Evolutionary conservation across 2,888 invertebrate genomes (phyloP).

Genomic region (Azorinus chamasolen): DNA sequence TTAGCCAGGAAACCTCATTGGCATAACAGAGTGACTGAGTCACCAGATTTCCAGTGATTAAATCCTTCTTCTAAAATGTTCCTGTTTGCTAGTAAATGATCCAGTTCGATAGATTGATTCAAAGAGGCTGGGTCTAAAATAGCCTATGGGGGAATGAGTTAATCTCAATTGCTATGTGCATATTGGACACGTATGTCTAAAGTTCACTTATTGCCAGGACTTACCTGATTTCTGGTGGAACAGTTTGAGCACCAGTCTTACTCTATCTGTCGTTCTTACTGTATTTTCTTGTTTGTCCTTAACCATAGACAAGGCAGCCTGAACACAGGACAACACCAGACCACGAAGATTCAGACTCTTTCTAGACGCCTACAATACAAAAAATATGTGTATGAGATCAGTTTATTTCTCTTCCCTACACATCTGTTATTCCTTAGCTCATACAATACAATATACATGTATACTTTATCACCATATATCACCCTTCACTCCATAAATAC

Average conservation of each 20-base stretch:
- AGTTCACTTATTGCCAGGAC: too few relatives aligned
- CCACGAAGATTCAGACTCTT: conserved; percentile 42
- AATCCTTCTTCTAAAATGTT: neutral
- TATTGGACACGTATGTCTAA: too few relatives aligned
- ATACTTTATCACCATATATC: too few relatives aligned
- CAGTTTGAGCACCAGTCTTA: conserved; percentile 68
- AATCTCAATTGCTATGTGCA: too few relatives aligned
- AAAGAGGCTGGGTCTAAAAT: too few relatives aligned
- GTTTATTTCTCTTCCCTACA: neutral
- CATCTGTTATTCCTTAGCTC: too few relatives aligned
- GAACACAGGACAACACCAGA: conserved; percentile 71
- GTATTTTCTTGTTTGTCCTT: conserved; percentile 67
- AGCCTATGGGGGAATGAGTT: too few relatives aligned
- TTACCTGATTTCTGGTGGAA: conserved; percentile 32
- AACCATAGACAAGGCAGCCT: conserved; percentile 77
- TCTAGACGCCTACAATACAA: neutral
- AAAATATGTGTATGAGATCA: too few relatives aligned
- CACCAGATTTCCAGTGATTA: conserved; percentile 2
- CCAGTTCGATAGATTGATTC: too few relatives aligned
- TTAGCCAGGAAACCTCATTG: conserved; percentile 2
- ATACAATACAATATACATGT: too few relatives aligned
- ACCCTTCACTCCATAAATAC: too few relatives aligned
- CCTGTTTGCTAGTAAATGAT: too few relatives aligned
- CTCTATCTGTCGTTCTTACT: conserved; percentile 71
- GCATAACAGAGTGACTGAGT: neutral